Conservation (phyloP, 2,797 vertebrate species). For the Tauraco hartlaubi region DNA sequence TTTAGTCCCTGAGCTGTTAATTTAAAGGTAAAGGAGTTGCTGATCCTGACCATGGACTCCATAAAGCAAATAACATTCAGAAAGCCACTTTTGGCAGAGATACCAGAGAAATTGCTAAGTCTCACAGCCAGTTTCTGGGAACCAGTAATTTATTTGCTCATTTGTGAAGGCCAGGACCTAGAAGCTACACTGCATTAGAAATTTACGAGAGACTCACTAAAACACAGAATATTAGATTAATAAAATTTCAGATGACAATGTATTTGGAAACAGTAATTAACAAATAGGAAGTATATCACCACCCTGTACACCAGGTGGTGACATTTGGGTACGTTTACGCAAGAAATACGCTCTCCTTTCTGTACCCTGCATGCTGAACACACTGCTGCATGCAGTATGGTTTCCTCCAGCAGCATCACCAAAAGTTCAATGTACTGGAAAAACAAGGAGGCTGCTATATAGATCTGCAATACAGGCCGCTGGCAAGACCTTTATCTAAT, state of each 20-base stretch:
- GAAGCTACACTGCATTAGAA: background rate
- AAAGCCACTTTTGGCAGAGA: background rate
- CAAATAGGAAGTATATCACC: background rate
- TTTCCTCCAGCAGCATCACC: background rate
- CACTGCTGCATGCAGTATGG: background rate
- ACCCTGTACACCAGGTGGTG: background rate
- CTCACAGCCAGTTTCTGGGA: constrained; percentile 24
- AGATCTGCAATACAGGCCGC: background rate
- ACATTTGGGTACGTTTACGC: background rate
- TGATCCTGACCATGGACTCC: background rate
- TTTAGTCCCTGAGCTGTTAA: background rate
- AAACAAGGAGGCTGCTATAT: background rate
- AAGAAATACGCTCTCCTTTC: background rate
- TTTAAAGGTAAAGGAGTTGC: background rate
- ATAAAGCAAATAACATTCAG: background rate
- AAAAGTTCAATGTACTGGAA: background rate
- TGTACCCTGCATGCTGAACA: background rate
- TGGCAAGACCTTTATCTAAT: background rate
- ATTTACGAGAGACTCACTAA: background rate
- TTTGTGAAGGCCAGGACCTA: background rate
- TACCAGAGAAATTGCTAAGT: background rate
- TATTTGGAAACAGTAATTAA: background rate
- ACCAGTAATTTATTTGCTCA: constrained; percentile 12
- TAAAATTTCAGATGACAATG: background rate
- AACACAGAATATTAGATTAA: background rate